These are phyloP conservation scores for Tetraneura akinire DNA, from an alignment of 1,140 invertebrate species.

Conservation along the genomic window DNA sequence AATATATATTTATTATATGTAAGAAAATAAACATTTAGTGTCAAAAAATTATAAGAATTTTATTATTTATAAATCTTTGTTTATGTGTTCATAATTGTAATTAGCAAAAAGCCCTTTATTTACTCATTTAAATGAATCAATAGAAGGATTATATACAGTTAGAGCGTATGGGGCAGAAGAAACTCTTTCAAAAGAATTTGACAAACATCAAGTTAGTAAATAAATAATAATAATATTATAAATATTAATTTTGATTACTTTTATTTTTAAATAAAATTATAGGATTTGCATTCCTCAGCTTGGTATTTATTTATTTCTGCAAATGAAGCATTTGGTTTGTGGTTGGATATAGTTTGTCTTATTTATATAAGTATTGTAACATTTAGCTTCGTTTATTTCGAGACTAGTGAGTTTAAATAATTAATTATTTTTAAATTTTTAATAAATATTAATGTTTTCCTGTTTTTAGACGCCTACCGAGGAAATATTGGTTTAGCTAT, in stretches of 20 bases:
- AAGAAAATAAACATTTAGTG: too few species aligned
- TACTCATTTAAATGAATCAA: slow-evolving; percentile 82
- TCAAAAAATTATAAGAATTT: too few species aligned
- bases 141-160: slow-evolving; percentile 87
- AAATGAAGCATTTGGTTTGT: neutral
- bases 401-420: neutral
- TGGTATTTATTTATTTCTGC: neutral
- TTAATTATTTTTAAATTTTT: neutral
- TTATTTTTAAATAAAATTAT: neutral
- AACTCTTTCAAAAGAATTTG: slow-evolving; percentile 74
- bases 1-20: neutral
- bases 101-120: slow-evolving; percentile 78
- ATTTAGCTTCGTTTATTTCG: neutral
- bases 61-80: neutral
- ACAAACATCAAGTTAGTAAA: slow-evolving; percentile 70
- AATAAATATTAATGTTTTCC: neutral
- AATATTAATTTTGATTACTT: neutral
- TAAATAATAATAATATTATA: neutral
- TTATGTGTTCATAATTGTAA: neutral
- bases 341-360: neutral
- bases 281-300: neutral
- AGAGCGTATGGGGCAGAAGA: slow-evolving; percentile 79
- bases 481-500: slow-evolving; percentile 80
- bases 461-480: slow-evolving; percentile 58
- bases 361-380: neutral